A percentile compares a stretch with the other conserved stretches of the same genome.
phyloP scores from a whole-genome alignment of 2,113 vertebrate species.

The Brienomyrus longianalis region DNA sequence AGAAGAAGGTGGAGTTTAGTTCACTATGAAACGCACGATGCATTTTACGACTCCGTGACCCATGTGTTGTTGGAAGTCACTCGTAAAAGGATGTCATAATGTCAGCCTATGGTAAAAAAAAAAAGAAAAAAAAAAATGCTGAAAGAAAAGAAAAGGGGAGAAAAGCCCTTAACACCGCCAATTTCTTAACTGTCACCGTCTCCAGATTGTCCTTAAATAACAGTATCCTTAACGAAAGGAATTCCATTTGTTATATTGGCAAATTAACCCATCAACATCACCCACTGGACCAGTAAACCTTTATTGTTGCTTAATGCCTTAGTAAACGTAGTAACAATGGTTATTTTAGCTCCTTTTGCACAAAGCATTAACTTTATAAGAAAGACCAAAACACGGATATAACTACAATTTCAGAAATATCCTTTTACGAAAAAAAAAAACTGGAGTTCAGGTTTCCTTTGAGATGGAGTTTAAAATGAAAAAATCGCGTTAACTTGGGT shows the following conservation, averaged over 20 bases:
- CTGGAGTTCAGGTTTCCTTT: background rate
- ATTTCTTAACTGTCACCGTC: background rate
- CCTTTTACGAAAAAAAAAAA: background rate
- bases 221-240: background rate
- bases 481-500: background rate
- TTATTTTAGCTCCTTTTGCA: background rate
- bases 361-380: background rate
- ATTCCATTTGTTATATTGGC: background rate
- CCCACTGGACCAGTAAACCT: background rate
- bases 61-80: background rate
- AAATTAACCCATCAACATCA: background rate
- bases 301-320: background rate
- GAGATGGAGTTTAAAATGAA: background rate
- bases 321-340: background rate
- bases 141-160: background rate
- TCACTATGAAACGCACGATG: background rate
- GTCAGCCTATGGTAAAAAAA: background rate
- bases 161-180: background rate
- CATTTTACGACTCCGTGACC: conserved; percentile 4
- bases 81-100: background rate
- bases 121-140: background rate
- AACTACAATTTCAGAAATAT: background rate
- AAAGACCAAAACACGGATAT: background rate
- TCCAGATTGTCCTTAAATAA: background rate
- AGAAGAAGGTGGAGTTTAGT: background rate